phyloP scores from a whole-genome alignment of 2,888 invertebrate genomes.

The Phlogophora meticulosa region DNA sequence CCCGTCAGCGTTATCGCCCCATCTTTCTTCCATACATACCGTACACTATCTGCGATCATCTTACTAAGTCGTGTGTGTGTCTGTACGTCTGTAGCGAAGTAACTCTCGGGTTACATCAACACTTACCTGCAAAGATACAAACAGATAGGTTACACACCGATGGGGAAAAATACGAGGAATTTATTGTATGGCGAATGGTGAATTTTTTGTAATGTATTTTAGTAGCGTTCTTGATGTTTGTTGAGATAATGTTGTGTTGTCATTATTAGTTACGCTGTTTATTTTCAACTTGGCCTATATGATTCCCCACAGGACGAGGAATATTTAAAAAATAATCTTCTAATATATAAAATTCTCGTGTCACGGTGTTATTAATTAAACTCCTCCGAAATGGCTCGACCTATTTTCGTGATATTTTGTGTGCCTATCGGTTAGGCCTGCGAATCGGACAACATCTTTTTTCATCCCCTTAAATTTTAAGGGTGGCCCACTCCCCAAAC shows the following conservation, averaged over 20 bases:
- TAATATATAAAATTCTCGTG: too few relatives aligned
- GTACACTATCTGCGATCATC: slow-evolving; percentile 52
- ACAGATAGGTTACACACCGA: slow-evolving; percentile 74
- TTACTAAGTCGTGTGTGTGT: slow-evolving; percentile 41
- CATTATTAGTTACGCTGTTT: not conserved
- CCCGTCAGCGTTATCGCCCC: slow-evolving; percentile 51
- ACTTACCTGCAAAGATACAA: slow-evolving; percentile 89
- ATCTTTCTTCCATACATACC: slow-evolving; percentile 52
- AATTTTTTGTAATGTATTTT: slow-evolving; percentile 52
- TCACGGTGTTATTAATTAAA: too few relatives aligned
- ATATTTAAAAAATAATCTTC: too few relatives aligned
- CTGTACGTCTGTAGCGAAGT: slow-evolving; percentile 45
- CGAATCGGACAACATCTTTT: too few relatives aligned
- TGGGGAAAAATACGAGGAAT: slow-evolving; percentile 60
- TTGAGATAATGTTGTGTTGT: slow-evolving; percentile 27
- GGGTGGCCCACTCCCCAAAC: too few relatives aligned
- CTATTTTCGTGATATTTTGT: too few relatives aligned
- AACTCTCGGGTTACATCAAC: slow-evolving; percentile 80
- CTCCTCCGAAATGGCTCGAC: too few relatives aligned
- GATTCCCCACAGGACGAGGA: too few relatives aligned
- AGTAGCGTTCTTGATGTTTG: slow-evolving; percentile 21
- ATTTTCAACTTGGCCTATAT: too few relatives aligned
- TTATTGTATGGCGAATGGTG: slow-evolving; percentile 60
- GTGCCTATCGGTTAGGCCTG: too few relatives aligned
- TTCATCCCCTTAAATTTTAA: too few relatives aligned